Evolutionary conservation across 1,140 invertebrate species (phyloP), one percentile per base, ranked within the genome.

Genomic region (Euura lappo): DNA sequence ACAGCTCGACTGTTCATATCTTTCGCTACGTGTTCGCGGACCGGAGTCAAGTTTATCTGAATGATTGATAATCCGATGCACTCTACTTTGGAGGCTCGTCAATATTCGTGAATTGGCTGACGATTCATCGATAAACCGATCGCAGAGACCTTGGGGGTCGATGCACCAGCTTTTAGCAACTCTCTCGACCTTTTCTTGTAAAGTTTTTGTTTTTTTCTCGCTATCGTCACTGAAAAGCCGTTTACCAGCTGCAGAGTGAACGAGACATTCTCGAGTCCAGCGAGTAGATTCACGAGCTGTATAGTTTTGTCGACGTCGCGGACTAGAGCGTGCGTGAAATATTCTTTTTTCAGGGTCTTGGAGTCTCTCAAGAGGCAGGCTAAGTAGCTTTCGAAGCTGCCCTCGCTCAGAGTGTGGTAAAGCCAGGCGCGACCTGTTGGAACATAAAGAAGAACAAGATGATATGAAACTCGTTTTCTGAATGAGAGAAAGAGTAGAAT

Each of bases 351-450:
- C 47, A 89, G 79, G 11, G 80, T 84, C 51, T 81, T 82, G 2
- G 77, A 75, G 71, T 88, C 86, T 42, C 85, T 77, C 70, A 86
- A 65, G 70, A 89, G 81, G 77, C 87, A 88, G n/a, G 84, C 85
- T 70, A 89, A 76, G 72, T 89, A 88, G 72, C 88, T 88, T 74
- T 88, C 87, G 68, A 89, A 87, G 67, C 86, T 88, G 60, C 87
- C 87, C 77, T 89, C 88, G 60, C 86, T 89, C 46, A 89, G 71
- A 45, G 87, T 88, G 45, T 88, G 86, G 76, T 88, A 88, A 6
- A 89, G 77, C 88, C 88, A 89, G 71, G 88, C 87, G 75, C 87
- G 79, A 72, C 88, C 88, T 89, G 72, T n/a, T 82, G 78, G 28
- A 69, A 74, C n/a, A 45, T 10, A 68, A 8, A 44, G 44, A 28